These are phyloP conservation scores for Phocides pigmalion DNA, from an alignment of 1,140 invertebrate genomes.

Conservation along the genomic window DNA sequence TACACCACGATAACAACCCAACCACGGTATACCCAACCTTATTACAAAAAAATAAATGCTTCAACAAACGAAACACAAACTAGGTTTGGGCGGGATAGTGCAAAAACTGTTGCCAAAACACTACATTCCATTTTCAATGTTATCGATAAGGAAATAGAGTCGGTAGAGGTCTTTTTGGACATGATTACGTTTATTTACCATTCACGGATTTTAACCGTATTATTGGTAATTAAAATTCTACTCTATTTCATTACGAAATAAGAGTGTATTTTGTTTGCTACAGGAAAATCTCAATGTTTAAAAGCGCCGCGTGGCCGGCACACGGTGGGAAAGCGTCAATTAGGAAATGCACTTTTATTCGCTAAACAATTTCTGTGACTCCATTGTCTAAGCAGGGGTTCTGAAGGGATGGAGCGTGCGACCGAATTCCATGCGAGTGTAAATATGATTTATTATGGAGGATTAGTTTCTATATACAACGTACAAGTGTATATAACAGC, in stretches of 20 bases:
- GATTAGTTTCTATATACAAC: constrained; percentile 24
- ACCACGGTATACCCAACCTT: constrained; percentile 21
- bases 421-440: constrained; percentile 36
- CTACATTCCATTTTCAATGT: constrained; percentile 36
- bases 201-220: not conserved
- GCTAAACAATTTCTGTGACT: constrained; percentile 57
- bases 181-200: constrained; percentile 20
- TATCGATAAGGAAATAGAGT: constrained; percentile 17
- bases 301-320: constrained; percentile 68
- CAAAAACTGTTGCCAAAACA: constrained; percentile 18
- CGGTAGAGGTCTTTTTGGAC: not conserved
- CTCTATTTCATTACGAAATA: constrained; percentile 24
- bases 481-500: not conserved
- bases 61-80: not conserved
- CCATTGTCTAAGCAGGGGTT: constrained; percentile 41
- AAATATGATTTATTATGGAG: constrained; percentile 30
- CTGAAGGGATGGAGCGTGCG: constrained; percentile 56
- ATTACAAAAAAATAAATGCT: not conserved
- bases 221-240: not conserved
- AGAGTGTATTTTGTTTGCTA: constrained; percentile 27
- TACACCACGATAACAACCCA: constrained; percentile 1
- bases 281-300: constrained; percentile 41
- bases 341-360: constrained; percentile 75
- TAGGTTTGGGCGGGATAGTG: constrained; percentile 8
- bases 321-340: constrained; percentile 75